Base-by-base conservation (phyloP, 2,888 invertebrate genomes). In the Caenorhabditis becei region DNA sequence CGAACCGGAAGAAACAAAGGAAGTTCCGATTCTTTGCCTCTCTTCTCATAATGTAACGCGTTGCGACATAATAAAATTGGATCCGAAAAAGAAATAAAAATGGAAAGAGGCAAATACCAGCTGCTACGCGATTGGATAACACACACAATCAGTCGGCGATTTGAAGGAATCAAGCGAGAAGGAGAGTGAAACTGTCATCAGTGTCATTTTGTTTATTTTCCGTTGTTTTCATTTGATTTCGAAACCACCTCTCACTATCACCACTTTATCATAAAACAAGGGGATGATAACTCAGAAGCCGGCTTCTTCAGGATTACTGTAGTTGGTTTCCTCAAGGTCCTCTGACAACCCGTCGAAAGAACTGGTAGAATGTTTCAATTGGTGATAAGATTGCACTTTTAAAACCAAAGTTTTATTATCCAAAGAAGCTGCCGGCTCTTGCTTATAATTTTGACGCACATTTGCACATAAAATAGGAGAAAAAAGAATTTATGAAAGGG, bases 381-480 rank as follows among this genome's bases (percentile, higher is more conserved):
- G 16, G 16, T 5, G 16, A 14, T 16, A 2, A 3, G 10, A 11
- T 11, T 41, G 41, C 10, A 47, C n/a, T 47, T 47, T 61, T 77
- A 32, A 54, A 58, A 62, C 62, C 69, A 77, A 69, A 62, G 35
- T 37, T 77, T 69, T 69, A 69, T 77, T 69, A 56, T 77, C 62
- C 77, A 69, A 77, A 59, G 59, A 41, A 69, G 62, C 77, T 77
- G 77, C 77, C 77, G 53, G 69, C 69, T 69, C 77, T 69, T 71
- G 56, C 72, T 20, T 59, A 71, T 66, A 63, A 61, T 51, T 59
- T 53, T 65, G 35, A 70, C 53, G 71, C 78, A 71, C 41, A 61
- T 59, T 47, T 77, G 70, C 77, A 70, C 77, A 77, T 59, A 67
- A 62, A 69, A 67, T 28, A 20, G 51, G 35, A 67, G 35, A 24